A percentile compares a stretch with the other conserved stretches of the same genome.
These are phyloP conservation scores for Yponomeuta sedellus DNA, from an alignment of 2,888 invertebrate species.

Conservation along the genomic window DNA sequence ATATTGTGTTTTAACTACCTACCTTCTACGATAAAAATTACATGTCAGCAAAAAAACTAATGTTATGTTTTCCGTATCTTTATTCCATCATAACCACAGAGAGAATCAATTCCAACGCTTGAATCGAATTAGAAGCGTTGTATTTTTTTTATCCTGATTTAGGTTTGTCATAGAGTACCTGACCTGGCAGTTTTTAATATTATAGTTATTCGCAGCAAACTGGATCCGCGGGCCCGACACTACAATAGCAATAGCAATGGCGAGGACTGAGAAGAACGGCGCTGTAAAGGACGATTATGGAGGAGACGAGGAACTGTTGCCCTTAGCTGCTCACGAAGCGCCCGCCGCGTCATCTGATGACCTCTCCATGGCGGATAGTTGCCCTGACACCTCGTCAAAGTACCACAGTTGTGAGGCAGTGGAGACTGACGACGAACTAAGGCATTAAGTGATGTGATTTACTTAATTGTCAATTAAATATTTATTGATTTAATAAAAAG, in stretches of 20 bases:
- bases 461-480: background rate
- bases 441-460: conserved; percentile 36
- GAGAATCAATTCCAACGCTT: too few relatives aligned
- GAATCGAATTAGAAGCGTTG: too few relatives aligned
- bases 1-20: too few relatives aligned
- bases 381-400: conserved; percentile 84
- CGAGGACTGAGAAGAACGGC: conserved; percentile 52
- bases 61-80: too few relatives aligned
- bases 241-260: conserved; percentile 28
- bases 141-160: too few relatives aligned
- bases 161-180: too few relatives aligned
- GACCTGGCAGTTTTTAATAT: too few relatives aligned
- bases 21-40: too few relatives aligned
- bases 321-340: conserved; percentile 78
- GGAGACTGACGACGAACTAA: conserved; percentile 75
- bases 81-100: too few relatives aligned
- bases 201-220: conserved; percentile 33
- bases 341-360: conserved; percentile 78
- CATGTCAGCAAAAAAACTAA: too few relatives aligned
- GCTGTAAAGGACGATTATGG: conserved; percentile 34
- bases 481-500: background rate
- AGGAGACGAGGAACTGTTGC: conserved; percentile 78
- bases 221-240: conserved; percentile 53
- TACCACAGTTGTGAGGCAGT: conserved; percentile 86
- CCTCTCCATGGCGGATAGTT: conserved; percentile 81